Evolutionary conservation across 2,888 invertebrate genomes (phyloP).

Genomic region (Callinectes sapidus): DNA sequence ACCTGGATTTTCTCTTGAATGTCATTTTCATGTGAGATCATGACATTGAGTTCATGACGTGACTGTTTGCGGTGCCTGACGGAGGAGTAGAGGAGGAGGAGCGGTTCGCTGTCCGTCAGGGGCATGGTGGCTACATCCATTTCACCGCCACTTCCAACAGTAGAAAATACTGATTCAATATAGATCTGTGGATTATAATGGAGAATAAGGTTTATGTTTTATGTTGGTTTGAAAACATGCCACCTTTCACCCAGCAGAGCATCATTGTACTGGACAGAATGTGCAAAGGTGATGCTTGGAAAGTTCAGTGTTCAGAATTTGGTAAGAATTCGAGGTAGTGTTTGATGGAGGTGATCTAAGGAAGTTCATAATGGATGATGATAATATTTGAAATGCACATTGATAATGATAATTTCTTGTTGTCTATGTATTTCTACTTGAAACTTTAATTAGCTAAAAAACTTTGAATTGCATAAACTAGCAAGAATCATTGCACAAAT

Average conservation of each 20-base stretch:
- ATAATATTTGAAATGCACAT: no score
- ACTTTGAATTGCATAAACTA: no score
- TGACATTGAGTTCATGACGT: constrained; percentile 50
- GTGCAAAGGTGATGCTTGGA: not conserved
- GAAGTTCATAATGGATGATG: no score
- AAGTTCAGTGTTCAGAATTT: not conserved
- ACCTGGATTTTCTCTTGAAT: not conserved
- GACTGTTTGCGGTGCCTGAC: constrained; percentile 50
- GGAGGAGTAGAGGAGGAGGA: constrained; percentile 61
- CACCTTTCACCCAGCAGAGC: not conserved
- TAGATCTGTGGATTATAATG: constrained; percentile 41
- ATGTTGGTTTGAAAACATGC: not conserved
- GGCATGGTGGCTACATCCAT: constrained; percentile 60
- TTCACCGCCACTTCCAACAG: constrained; percentile 61
- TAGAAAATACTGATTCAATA: constrained; percentile 64
- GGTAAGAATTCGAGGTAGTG: not conserved
- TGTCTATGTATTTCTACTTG: no score
- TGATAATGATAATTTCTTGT: no score
- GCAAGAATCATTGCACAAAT: not conserved
- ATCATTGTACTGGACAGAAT: not conserved
- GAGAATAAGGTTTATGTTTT: not conserved
- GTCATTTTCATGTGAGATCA: constrained; percentile 60
- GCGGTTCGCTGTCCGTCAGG: constrained; percentile 61
- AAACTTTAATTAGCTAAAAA: no score
- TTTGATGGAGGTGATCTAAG: not conserved